These are phyloP conservation scores for Sorex fumeus DNA, from an alignment of 2,113 vertebrate species.

Conservation along the genomic window DNA sequence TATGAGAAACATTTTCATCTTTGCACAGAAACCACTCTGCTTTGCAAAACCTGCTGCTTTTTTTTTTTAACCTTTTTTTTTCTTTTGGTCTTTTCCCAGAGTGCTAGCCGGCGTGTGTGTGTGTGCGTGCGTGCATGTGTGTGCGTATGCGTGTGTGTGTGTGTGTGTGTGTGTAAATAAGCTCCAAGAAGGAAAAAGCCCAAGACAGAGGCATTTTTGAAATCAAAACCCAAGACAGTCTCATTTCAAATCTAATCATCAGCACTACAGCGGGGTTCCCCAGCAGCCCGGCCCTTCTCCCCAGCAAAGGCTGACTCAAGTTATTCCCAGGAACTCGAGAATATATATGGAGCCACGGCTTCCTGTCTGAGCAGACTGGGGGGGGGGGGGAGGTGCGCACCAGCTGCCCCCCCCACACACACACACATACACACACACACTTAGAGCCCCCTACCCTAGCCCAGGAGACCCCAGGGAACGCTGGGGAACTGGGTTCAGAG, in stretches of 20 bases:
- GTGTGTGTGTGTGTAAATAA: conserved; percentile 11
- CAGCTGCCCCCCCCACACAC: not conserved
- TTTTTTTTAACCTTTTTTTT: not conserved
- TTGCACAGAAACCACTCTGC: conserved; percentile 63
- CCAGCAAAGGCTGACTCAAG: not conserved
- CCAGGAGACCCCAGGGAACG: too few relatives aligned
- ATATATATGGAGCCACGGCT: not conserved
- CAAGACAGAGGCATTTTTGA: too few relatives aligned
- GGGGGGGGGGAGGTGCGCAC: too few relatives aligned
- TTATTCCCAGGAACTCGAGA: not conserved
- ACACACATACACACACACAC: too few relatives aligned
- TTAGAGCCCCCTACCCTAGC: not conserved
- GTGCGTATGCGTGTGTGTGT: not conserved
- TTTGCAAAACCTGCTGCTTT: conserved; percentile 52
- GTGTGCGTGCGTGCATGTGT: conserved; percentile 20
- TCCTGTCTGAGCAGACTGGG: not conserved
- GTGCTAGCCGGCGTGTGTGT: not conserved
- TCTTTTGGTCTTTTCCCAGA: not conserved
- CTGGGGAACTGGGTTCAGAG: too few relatives aligned
- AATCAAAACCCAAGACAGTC: not conserved
- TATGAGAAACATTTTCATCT: conserved; percentile 74
- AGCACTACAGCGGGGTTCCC: fast-evolving
- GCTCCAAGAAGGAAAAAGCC: not conserved
- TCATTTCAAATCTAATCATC: not conserved
- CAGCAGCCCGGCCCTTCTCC: not conserved